Evolutionary conservation across 2,113 vertebrate genomes (phyloP).

Genomic region (Cephalopholis sonnerati): DNA sequence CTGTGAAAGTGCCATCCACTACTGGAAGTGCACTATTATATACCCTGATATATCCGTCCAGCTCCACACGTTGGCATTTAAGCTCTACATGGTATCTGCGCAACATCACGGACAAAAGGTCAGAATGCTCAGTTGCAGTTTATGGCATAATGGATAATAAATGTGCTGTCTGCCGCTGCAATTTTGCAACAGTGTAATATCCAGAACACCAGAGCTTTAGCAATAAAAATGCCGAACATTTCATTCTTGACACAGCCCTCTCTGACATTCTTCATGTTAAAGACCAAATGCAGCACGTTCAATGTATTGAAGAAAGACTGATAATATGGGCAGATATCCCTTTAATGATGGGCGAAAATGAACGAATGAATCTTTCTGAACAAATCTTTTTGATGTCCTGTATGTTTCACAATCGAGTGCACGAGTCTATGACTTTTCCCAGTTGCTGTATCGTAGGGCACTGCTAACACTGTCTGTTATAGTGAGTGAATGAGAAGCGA

Average conservation of each 20-base stretch:
- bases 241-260: background rate
- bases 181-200: background rate
- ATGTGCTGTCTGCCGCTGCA: background rate
- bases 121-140: background rate
- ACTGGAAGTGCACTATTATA: background rate
- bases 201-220: background rate
- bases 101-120: background rate
- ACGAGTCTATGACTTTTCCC: too few species aligned
- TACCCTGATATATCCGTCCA: background rate
- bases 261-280: too few species aligned
- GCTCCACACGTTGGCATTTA: background rate
- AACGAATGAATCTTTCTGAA: too few species aligned
- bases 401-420: too few species aligned
- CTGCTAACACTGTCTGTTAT: too few species aligned
- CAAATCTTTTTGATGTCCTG: too few species aligned
- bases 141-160: background rate
- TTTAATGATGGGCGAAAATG: too few species aligned
- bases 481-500: too few species aligned
- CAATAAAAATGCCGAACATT: background rate
- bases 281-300: background rate
- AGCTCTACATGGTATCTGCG: background rate
- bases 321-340: background rate
- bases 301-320: background rate
- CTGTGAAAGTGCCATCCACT: conserved; percentile 29
- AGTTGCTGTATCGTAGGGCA: too few species aligned